Conservation (phyloP, 2,113 vertebrate genomes). For the Steatornis caripensis region DNA sequence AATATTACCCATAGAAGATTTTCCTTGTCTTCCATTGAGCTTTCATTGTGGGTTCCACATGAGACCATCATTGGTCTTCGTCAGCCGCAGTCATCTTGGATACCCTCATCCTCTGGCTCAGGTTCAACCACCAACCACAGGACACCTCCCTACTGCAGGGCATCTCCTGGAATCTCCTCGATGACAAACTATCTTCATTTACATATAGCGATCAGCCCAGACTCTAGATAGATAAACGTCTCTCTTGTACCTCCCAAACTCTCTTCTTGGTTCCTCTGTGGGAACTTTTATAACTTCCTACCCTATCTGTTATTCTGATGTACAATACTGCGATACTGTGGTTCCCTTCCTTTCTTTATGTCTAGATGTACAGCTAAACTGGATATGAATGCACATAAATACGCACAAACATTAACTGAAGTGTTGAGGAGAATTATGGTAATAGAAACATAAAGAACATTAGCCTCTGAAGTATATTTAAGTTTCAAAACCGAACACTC, state of each 20-base stretch:
- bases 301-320: not conserved
- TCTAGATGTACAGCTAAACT: not conserved
- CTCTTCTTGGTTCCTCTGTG: not conserved
- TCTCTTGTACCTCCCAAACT: not conserved
- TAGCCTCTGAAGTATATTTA: not conserved
- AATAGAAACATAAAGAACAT: not conserved
- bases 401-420: not conserved
- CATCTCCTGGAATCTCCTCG: not conserved
- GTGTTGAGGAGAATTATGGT: not conserved
- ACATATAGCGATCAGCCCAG: accelerated
- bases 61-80: not conserved
- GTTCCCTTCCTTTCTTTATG: not conserved
- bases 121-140: not conserved
- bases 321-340: not conserved
- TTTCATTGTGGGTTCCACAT: not conserved
- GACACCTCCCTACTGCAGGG: not conserved
- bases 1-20: not conserved
- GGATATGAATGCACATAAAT: not conserved
- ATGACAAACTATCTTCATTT: not conserved
- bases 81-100: not conserved
- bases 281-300: not conserved
- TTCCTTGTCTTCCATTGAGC: accelerated
- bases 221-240: accelerated
- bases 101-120: not conserved
- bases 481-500: not conserved